Evolutionary conservation across 2,888 invertebrate genomes (phyloP), one percentile per base, ranked within the genome.

Genomic region (Eubasilissa splendida): DNA sequence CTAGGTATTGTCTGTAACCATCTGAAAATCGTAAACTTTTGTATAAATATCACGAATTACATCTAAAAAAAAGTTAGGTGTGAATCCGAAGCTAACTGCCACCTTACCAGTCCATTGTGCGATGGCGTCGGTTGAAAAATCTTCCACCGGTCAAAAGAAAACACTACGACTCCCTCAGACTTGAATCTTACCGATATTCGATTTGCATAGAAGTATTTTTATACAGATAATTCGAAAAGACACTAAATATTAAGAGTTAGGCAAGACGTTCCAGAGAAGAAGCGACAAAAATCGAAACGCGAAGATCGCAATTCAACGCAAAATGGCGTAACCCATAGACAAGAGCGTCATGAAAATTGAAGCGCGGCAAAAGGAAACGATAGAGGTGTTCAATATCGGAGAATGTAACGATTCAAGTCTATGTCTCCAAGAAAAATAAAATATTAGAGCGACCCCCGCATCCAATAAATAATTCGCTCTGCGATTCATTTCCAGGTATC

Each of bases 301-400:
- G 31, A 53, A 77, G 71, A 78, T 71, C 78, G 59, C 73, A 52
- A 71, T 78, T 78, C 42, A 73, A 52, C 71, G 63, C 66, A 78
- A 78, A 78, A 78, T 78, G 78, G 78, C 78, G 78, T 71, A 50
- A 10, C 58, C 60, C 71, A 78, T 71, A 78, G 73, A 78, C 78
- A 73, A 78, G 56, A 50, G 78, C 78, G 78, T 78, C 78, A 63
- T 63, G 12, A 73, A 53, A 14, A 77, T 33, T 10, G n/a, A 56
- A 78, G 59, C 71, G 78, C 78, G 78, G 78, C 63, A 78, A 78
- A 78, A 63, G 53, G 54, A 71, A 71, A 71, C 71, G 53, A 71
- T 71, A 71, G 71, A 53, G 71, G n/a, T 10, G 68, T 59, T 42
- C 42, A 60, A 59, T 59, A 12, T 75, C 73, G 58, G n/a, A 4